Evolutionary conservation across 2,888 invertebrate genomes (phyloP).

Genomic region (Ochropleura plecta): DNA sequence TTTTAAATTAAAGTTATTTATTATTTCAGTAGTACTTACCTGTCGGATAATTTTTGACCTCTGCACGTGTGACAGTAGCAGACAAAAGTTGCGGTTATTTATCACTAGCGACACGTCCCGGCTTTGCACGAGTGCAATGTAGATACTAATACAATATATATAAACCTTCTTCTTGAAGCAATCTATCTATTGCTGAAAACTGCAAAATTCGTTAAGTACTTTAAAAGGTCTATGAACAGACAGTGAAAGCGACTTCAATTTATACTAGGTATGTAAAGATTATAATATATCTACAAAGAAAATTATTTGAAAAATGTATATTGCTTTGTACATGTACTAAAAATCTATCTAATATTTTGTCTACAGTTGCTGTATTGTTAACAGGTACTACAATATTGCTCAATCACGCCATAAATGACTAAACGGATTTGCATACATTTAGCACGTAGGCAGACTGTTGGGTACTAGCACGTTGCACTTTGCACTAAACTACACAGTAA

Average conservation of each 20-base stretch:
- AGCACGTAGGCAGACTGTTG: not conserved
- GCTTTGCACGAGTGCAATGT: too few relatives aligned
- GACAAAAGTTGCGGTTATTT: not conserved
- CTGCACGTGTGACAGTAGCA: not conserved
- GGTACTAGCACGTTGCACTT: not conserved
- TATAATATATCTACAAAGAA: not conserved
- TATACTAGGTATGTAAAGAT: too few relatives aligned
- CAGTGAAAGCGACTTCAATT: too few relatives aligned
- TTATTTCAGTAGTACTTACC: not conserved
- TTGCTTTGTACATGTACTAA: not conserved
- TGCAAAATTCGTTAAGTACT: too few relatives aligned
- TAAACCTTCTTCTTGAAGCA: too few relatives aligned
- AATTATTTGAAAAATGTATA: not conserved
- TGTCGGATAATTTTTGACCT: not conserved
- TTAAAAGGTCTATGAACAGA: too few relatives aligned
- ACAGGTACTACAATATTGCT: slow-evolving; percentile 12
- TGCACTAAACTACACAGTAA: too few relatives aligned
- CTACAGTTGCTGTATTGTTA: not conserved
- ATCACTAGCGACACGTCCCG: too few relatives aligned
- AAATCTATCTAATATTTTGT: not conserved
- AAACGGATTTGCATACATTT: slow-evolving; percentile 38
- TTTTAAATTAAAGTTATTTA: too few relatives aligned
- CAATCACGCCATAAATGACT: slow-evolving; percentile 26
- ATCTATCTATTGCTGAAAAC: too few relatives aligned
- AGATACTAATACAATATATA: too few relatives aligned